These are phyloP conservation scores for Danio kyathit DNA, from an alignment of 2,797 vertebrate genomes.

Conservation along the genomic window DNA sequence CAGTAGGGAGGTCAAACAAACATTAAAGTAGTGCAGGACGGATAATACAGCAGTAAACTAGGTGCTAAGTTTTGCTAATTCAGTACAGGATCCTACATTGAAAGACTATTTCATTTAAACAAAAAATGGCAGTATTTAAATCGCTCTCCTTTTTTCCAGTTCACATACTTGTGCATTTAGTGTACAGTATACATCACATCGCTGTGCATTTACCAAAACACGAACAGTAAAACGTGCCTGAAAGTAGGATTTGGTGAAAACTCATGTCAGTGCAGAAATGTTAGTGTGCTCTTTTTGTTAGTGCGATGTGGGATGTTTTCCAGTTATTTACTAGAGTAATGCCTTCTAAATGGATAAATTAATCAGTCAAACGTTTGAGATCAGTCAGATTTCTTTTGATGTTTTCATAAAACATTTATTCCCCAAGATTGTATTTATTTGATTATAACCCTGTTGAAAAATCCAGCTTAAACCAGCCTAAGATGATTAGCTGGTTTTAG, in stretches of 20 bases:
- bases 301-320: constrained; percentile 5
- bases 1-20: constrained; percentile 66
- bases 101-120: not conserved
- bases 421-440: too few relatives aligned
- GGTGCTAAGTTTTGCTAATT: constrained; percentile 51
- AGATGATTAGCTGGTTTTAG: too few relatives aligned
- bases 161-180: constrained; percentile 26
- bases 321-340: constrained; percentile 16
- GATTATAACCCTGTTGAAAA: too few relatives aligned
- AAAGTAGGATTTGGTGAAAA: constrained; percentile 36
- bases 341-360: constrained; percentile 9
- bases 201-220: constrained; percentile 41
- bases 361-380: too few relatives aligned
- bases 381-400: too few relatives aligned
- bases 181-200: constrained; percentile 54
- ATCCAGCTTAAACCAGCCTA: too few relatives aligned
- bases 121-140: not conserved
- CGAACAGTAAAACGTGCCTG: constrained; percentile 1
- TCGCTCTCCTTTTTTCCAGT: constrained; percentile 31
- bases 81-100: constrained; percentile 14
- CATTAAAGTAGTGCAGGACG: constrained; percentile 79
- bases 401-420: too few relatives aligned
- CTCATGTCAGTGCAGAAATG: constrained; percentile 36
- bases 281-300: constrained; percentile 19
- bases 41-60: constrained; percentile 74